phyloP scores from a whole-genome alignment of 1,140 invertebrate species.

The Antheraea mylitta region DNA sequence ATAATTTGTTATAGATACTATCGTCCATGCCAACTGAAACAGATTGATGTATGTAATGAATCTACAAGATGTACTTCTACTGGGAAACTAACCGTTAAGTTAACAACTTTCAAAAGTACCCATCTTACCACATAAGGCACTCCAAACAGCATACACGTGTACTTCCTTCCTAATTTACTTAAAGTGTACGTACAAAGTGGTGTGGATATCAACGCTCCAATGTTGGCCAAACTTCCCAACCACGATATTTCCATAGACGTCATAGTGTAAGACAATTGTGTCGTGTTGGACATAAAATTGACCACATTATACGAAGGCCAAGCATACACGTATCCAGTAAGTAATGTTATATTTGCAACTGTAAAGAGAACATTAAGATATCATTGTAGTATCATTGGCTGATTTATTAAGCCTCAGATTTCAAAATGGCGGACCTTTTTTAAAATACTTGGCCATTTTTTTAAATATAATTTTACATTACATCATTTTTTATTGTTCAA shows the following conservation, averaged over 20 bases:
- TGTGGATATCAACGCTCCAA: slow-evolving; percentile 49
- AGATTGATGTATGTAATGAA: neutral
- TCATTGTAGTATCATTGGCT: too few relatives aligned
- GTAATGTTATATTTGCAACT: slow-evolving; percentile 46
- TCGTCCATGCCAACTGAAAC: slow-evolving; percentile 54
- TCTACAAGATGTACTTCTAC: too few relatives aligned
- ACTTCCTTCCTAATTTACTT: slow-evolving; percentile 51
- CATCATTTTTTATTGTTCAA: too few relatives aligned
- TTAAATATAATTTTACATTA: too few relatives aligned
- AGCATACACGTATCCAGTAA: slow-evolving; percentile 54
- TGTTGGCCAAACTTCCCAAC: slow-evolving; percentile 53
- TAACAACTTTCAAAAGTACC: too few relatives aligned
- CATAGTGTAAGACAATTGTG: slow-evolving; percentile 47
- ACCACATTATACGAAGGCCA: slow-evolving; percentile 59
- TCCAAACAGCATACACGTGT: slow-evolving; percentile 57
- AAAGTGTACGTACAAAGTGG: slow-evolving; percentile 50
- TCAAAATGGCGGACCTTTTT: too few relatives aligned
- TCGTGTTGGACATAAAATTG: slow-evolving; percentile 50
- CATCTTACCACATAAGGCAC: slow-evolving; percentile 55
- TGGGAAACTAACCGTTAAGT: too few relatives aligned
- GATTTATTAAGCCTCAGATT: too few relatives aligned
- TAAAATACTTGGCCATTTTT: too few relatives aligned
- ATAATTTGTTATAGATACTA: slow-evolving; percentile 44
- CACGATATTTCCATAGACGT: slow-evolving; percentile 41
- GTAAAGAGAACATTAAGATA: slow-evolving; percentile 24